Percentiles rank a stretch among this genome's conserved stretches.
Conservation (phyloP, 2,797 vertebrate species). For the Sphenodon punctatus region DNA sequence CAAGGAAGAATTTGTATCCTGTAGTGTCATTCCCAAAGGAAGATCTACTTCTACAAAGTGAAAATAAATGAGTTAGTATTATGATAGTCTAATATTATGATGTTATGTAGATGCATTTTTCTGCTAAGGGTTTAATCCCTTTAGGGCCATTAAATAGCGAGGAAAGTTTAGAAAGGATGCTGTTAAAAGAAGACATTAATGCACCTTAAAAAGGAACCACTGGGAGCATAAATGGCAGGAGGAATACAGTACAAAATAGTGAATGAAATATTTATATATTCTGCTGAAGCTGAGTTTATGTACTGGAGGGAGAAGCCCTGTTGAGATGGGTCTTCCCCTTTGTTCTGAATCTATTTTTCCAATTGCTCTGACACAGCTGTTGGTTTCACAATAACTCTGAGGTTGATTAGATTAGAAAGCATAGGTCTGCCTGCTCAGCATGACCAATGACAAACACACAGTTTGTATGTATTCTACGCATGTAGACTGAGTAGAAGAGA, state of each 20-base stretch:
- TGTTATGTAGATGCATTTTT: constrained; percentile 56
- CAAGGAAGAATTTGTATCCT: constrained; percentile 41
- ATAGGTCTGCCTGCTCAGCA: constrained; percentile 55
- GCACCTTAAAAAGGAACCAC: constrained; percentile 66
- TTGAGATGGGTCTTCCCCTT: constrained; percentile 70
- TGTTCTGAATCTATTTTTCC: constrained; percentile 72
- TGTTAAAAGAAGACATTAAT: constrained; percentile 59
- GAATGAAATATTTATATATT: constrained; percentile 79
- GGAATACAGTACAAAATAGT: constrained; percentile 66
- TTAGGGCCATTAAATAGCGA: constrained; percentile 54
- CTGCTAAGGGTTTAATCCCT: constrained; percentile 53
- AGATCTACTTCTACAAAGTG: constrained; percentile 41
- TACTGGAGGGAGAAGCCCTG: constrained; percentile 61
- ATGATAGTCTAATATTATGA: constrained; percentile 46
- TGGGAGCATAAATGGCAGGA: constrained; percentile 56
- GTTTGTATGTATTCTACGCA: constrained; percentile 23
- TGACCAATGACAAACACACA: constrained; percentile 42
- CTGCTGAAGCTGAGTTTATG: constrained; percentile 47
- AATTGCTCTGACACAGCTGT: constrained; percentile 66
- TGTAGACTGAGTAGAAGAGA: background rate
- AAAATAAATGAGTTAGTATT: constrained; percentile 65
- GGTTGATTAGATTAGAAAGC: constrained; percentile 73
- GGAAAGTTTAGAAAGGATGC: constrained; percentile 42
- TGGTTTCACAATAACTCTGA: constrained; percentile 61
- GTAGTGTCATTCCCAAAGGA: constrained; percentile 35